These are phyloP conservation scores for Hipparchia sbordonii DNA, from an alignment of 2,888 invertebrate genomes.

Conservation along the genomic window DNA sequence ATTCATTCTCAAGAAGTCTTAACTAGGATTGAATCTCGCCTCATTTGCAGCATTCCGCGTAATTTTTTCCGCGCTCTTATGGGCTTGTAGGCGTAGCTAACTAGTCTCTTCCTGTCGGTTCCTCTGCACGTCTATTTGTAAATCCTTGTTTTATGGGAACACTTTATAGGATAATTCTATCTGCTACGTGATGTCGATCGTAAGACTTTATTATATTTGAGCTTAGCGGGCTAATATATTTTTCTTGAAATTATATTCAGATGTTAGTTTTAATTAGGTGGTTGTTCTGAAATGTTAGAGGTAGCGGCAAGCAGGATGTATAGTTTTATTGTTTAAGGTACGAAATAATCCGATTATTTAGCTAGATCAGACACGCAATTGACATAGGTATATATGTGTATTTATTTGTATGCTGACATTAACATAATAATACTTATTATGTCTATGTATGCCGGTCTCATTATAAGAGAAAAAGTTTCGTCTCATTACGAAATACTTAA, in stretches of 20 bases:
- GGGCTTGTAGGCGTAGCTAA: conserved; percentile 33
- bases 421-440: too few species aligned
- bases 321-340: neutral
- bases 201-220: conserved; percentile 28
- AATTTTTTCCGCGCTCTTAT: conserved; percentile 32
- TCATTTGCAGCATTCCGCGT: conserved; percentile 36
- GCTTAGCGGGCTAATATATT: neutral
- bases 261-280: neutral
- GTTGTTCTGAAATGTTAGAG: neutral
- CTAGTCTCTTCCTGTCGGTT: conserved; percentile 35
- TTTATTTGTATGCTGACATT: too few species aligned
- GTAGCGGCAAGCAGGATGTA: neutral
- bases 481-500: conserved; percentile 7
- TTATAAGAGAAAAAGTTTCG: conserved; percentile 5
- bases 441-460: neutral
- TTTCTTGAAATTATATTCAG: neutral
- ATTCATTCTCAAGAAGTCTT: conserved; percentile 33
- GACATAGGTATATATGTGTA: too few species aligned
- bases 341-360: neutral
- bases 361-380: neutral
- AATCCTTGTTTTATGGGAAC: conserved; percentile 29
- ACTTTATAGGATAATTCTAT: conserved; percentile 18
- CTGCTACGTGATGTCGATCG: conserved; percentile 9
- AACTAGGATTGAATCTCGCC: conserved; percentile 29
- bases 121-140: conserved; percentile 20